These are phyloP conservation scores for Chaetodon trifascialis DNA, from an alignment of 2,113 vertebrate genomes.

Conservation along the genomic window DNA sequence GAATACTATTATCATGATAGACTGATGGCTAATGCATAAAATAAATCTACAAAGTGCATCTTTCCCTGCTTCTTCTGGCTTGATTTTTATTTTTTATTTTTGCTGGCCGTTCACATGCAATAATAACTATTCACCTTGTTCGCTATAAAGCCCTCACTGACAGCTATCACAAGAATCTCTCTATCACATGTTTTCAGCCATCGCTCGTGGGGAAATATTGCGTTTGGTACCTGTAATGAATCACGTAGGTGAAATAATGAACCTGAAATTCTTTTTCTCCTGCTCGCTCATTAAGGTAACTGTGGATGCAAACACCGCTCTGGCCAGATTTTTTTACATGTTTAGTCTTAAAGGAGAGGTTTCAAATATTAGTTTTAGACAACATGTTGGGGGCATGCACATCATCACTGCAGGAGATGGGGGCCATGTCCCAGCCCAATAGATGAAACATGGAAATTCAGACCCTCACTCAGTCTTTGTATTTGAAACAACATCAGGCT, in stretches of 20 bases:
- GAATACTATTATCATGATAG: not conserved
- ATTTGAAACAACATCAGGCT: no score
- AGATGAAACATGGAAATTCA: no score
- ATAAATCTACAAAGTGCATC: not conserved
- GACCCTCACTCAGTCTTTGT: no score
- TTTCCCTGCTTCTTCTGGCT: not conserved
- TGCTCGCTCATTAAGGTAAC: not conserved
- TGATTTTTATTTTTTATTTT: no score
- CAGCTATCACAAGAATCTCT: not conserved
- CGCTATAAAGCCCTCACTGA: not conserved
- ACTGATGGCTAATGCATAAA: not conserved
- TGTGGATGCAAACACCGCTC: not conserved
- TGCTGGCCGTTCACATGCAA: not conserved
- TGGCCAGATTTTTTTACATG: not conserved
- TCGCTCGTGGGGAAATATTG: not conserved
- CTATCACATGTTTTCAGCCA: not conserved
- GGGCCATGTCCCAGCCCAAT: no score
- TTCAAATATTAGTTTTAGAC: not conserved
- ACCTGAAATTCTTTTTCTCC: not conserved
- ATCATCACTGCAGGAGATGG: no score
- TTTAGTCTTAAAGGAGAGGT: not conserved
- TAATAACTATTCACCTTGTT: not conserved
- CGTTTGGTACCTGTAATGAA: not conserved
- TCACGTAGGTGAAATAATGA: conserved; percentile 1
- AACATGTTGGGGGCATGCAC: no score